Conservation (phyloP, 23 tunicate species). For the Ciona savignyi region DNA sequence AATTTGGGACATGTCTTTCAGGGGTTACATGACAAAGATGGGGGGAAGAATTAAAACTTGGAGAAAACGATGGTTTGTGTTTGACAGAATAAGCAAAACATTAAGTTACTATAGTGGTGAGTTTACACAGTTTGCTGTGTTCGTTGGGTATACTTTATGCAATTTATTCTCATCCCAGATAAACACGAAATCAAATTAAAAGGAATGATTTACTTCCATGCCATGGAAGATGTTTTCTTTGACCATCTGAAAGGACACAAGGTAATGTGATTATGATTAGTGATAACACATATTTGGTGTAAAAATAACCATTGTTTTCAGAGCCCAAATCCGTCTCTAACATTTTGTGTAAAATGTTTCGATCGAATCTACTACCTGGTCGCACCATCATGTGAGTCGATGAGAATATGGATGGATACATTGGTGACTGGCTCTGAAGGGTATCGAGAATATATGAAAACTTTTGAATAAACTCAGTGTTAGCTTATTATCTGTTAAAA, state of each 20-base stretch:
- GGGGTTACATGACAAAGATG: slow-evolving; percentile 88
- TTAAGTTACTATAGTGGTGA: slow-evolving; percentile 68
- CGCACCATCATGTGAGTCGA: slow-evolving; percentile 64
- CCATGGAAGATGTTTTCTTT: slow-evolving; percentile 89
- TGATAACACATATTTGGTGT: too few relatives aligned
- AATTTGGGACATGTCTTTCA: too few relatives aligned
- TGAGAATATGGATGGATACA: slow-evolving; percentile 96
- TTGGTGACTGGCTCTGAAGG: slow-evolving; percentile 89
- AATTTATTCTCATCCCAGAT: slow-evolving; percentile 12
- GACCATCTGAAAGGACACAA: slow-evolving; percentile 86
- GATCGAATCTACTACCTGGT: slow-evolving; percentile 62
- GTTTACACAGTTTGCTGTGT: not conserved
- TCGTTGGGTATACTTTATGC: not conserved
- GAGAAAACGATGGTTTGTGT: slow-evolving; percentile 95
- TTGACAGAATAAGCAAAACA: slow-evolving; percentile 72
- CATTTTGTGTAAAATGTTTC: slow-evolving; percentile 84
- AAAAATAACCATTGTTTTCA: too few relatives aligned
- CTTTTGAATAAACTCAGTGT: slow-evolving; percentile 78
- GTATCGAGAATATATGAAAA: slow-evolving; percentile 88
- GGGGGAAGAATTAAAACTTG: slow-evolving; percentile 82
- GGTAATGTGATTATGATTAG: slow-evolving; percentile 38
- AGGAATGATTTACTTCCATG: slow-evolving; percentile 83
- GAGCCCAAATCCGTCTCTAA: slow-evolving; percentile 75
- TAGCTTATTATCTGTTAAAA: too few relatives aligned
- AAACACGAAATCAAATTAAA: slow-evolving; percentile 79